Evolutionary conservation across 2,797 vertebrate species (phyloP).

Genomic region (Podargus strigoides): DNA sequence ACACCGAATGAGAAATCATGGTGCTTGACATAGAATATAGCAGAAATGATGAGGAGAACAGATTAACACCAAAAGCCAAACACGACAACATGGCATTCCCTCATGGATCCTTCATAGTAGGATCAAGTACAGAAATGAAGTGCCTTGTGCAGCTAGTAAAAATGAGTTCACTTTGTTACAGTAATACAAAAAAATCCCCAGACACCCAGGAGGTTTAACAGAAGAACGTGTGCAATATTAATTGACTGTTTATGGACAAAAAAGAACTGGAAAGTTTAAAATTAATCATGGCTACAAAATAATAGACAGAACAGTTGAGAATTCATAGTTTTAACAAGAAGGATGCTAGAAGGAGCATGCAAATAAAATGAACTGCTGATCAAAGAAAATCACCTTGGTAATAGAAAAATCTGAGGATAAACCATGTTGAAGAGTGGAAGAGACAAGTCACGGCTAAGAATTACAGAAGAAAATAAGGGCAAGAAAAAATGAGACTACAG

Average conservation of each 20-base stretch:
- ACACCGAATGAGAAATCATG: not conserved
- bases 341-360: rapidly evolving
- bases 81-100: not conserved
- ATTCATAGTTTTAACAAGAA: not conserved
- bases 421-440: not conserved
- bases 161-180: not conserved
- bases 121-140: not conserved
- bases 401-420: not conserved
- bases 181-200: not conserved
- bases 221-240: not conserved
- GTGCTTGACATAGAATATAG: not conserved
- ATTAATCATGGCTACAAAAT: not conserved
- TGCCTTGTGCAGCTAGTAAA: not conserved
- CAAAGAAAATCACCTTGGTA: not conserved
- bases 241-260: not conserved
- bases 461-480: not conserved
- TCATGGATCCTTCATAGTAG: not conserved
- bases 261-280: not conserved
- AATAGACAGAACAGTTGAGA: not conserved
- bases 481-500: not conserved
- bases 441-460: not conserved
- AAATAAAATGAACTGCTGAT: not conserved
- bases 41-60: not conserved
- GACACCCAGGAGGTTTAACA: not conserved
- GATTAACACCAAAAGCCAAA: not conserved